Conservation (phyloP, 2,888 invertebrate species). For the Ophion obscuratus region DNA sequence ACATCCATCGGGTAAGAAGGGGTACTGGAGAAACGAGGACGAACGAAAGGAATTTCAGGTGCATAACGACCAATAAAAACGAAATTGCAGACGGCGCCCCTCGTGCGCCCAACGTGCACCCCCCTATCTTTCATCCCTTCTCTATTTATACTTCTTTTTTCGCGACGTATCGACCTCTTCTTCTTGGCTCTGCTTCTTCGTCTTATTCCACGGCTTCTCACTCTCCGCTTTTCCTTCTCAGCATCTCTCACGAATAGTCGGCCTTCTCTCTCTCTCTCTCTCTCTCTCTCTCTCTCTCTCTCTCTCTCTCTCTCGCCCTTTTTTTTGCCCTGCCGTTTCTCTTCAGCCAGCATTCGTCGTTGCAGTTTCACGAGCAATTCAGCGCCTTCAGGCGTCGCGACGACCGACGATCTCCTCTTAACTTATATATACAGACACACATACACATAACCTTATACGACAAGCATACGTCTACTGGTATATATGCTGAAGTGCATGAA, state of each 20-base stretch:
- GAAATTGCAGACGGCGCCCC: slow-evolving; percentile 64
- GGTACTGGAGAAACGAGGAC: slow-evolving; percentile 30
- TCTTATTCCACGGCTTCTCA: slow-evolving; percentile 35
- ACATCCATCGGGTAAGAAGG: slow-evolving; percentile 60
- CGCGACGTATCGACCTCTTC: slow-evolving; percentile 6
- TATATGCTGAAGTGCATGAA: neutral
- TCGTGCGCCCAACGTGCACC: slow-evolving; percentile 21
- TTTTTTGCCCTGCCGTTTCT: neutral
- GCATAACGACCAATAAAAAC: slow-evolving; percentile 65
- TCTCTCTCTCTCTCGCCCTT: neutral
- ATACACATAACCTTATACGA: neutral
- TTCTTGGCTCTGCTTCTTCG: slow-evolving; percentile 50
- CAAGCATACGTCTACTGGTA: neutral
- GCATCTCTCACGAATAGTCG: slow-evolving; percentile 7
- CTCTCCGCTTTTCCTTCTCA: slow-evolving; percentile 14
- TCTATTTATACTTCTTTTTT: slow-evolving; percentile 11
- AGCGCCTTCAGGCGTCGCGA: slow-evolving; percentile 57
- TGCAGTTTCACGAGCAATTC: slow-evolving; percentile 64
- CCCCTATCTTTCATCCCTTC: slow-evolving; percentile 18
- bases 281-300: neutral
- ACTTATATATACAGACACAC: neutral
- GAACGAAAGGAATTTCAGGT: slow-evolving; percentile 66
- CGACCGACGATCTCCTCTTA: slow-evolving; percentile 45
- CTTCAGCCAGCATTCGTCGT: slow-evolving; percentile 35
- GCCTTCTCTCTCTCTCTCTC: slow-evolving; percentile 1